Conservation (phyloP, 2,113 vertebrate species). For the Tricholaema leucomelas region DNA sequence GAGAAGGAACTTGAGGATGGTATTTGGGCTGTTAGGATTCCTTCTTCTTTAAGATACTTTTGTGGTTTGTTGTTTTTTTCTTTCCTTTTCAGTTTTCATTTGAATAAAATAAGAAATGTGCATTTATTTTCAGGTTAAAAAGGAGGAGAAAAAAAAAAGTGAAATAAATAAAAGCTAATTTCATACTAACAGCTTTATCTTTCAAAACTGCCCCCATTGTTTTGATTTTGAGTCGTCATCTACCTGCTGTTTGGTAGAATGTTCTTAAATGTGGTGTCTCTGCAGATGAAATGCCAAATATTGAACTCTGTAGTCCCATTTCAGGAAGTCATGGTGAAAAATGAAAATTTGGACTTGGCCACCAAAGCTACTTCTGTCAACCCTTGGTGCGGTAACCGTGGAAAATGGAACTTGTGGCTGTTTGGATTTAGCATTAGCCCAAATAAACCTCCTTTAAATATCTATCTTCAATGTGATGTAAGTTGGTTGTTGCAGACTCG, state of each 20-base stretch:
- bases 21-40: constrained; percentile 26
- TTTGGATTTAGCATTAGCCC: constrained; percentile 56
- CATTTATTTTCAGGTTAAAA: constrained; percentile 78
- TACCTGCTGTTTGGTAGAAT: constrained; percentile 20
- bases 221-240: constrained; percentile 14
- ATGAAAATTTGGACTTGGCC: constrained; percentile 28
- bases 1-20: not conserved
- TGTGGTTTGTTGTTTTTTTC: not conserved
- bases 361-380: constrained; percentile 36
- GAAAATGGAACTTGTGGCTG: constrained; percentile 48
- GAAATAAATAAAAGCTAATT: constrained; percentile 82
- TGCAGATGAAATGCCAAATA: not conserved
- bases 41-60: constrained; percentile 17
- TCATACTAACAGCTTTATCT: constrained; percentile 74
- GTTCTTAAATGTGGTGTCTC: not conserved
- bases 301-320: constrained; percentile 20
- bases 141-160: too few relatives aligned
- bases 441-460: constrained; percentile 55
- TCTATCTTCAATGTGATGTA: constrained; percentile 31
- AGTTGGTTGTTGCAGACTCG: constrained; percentile 52
- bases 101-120: constrained; percentile 70
- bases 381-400: constrained; percentile 26
- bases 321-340: constrained; percentile 3
- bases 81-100: constrained; percentile 41
- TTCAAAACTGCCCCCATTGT: constrained; percentile 32